Evolutionary conservation across 23 tunicate genomes (phyloP), one percentile per base, ranked within the genome.

Genomic region (Ciona savignyi): DNA sequence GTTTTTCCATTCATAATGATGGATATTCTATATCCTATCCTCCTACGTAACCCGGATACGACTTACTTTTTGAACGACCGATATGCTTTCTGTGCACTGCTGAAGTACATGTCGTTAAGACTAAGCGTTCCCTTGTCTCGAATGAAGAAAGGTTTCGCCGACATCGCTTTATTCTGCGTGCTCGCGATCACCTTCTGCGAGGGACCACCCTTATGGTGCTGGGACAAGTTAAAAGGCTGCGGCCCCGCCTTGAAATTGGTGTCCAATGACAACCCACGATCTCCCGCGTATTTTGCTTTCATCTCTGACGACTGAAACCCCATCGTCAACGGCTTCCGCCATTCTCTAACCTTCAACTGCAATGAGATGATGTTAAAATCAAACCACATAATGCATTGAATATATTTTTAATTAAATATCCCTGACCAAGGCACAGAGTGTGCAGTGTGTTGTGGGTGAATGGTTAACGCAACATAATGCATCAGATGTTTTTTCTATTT

Each of bases 21-120:
- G n/a, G n/a, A n/a, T n/a, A n/a, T n/a, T n/a, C n/a, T n/a, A n/a
- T n/a, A n/a, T n/a, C n/a, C n/a, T n/a, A n/a, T n/a, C n/a, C n/a
- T n/a, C n/a, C n/a, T n/a, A n/a, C n/a, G n/a, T n/a, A n/a, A n/a
- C n/a, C n/a, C n/a, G n/a, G n/a, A n/a, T n/a, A n/a, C n/a, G n/a
- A n/a, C n/a, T 76, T 68, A 91, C 97, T 70, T 84, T 80, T 77
- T 91, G 62, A 79, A 91, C 0, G 87, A 80, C 26, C 97, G 70
- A 72, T 76, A 84, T 24, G 76, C 86, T 65, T 78, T 80, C 33
- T 91, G 87, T 22, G 90, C 34, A 21, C 86, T 68, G 30, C 81
- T 91, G 27, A 78, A 29, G 71, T 91, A 91, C 32, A 91, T 77
- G 63, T 91, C 88, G 56, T 91, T 91, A 29, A 80, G 68, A 23